These are phyloP conservation scores for Agrochola litura DNA, from an alignment of 2,888 invertebrate genomes.

Conservation along the genomic window DNA sequence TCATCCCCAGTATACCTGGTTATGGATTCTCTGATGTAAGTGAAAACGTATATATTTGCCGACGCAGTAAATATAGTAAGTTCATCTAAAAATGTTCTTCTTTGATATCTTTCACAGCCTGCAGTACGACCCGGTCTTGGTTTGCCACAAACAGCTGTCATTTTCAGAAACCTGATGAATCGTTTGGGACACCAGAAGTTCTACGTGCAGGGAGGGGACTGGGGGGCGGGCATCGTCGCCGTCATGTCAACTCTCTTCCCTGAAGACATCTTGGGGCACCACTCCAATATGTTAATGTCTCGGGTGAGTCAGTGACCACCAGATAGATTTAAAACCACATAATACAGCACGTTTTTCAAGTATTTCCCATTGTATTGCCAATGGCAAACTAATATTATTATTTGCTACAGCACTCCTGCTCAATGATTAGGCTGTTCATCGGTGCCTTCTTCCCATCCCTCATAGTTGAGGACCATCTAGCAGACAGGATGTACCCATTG, in stretches of 20 bases:
- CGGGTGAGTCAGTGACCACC: constrained; percentile 65
- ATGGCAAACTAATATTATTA: background rate
- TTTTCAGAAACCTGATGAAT: constrained; percentile 93
- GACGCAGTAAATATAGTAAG: background rate
- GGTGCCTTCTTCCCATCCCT: constrained; percentile 88
- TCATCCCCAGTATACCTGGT: constrained; percentile 90
- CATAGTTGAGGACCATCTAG: constrained; percentile 86
- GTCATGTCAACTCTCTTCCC: constrained; percentile 89
- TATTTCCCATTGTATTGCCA: background rate
- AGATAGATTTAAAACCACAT: background rate
- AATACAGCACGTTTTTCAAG: background rate
- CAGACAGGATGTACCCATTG: constrained; percentile 88
- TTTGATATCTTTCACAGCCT: constrained; percentile 71
- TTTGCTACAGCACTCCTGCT: constrained; percentile 68
- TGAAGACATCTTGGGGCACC: constrained; percentile 87
- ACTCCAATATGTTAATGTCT: constrained; percentile 74
- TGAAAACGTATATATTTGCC: background rate
- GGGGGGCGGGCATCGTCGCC: constrained; percentile 93
- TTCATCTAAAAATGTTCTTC: background rate
- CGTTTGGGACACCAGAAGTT: constrained; percentile 92
- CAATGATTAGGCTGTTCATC: constrained; percentile 73
- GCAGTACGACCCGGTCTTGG: constrained; percentile 91
- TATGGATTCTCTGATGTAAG: constrained; percentile 87
- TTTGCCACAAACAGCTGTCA: constrained; percentile 87
- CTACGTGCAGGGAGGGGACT: constrained; percentile 94